Evolutionary conservation across 2,888 invertebrate genomes (phyloP).

Genomic region (Pollenia angustigena): DNA sequence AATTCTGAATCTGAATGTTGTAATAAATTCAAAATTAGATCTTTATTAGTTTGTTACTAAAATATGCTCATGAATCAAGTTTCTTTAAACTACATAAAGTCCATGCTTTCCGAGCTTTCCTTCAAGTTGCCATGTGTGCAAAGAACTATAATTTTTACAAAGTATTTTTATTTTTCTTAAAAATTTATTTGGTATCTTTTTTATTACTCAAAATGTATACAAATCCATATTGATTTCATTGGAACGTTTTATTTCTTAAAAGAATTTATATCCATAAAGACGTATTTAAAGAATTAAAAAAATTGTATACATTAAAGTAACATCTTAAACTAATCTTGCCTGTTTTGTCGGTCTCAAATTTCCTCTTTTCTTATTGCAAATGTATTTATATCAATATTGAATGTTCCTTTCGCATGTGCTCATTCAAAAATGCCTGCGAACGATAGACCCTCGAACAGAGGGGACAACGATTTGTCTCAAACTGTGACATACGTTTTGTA

Average conservation of each 20-base stretch:
- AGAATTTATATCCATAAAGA: not conserved
- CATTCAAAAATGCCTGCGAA: conserved; percentile 83
- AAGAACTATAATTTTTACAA: too few relatives aligned
- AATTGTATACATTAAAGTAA: not conserved
- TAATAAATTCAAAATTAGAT: too few relatives aligned
- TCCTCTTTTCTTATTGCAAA: conserved; percentile 4
- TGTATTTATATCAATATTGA: conserved; percentile 81
- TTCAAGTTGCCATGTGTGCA: too few relatives aligned
- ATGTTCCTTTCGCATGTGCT: conserved; percentile 84
- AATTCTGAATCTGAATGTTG: too few relatives aligned
- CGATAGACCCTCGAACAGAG: conserved; percentile 83
- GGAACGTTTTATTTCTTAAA: not conserved
- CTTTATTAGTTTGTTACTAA: too few relatives aligned
- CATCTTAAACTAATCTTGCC: conserved; percentile 62
- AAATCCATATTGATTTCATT: not conserved
- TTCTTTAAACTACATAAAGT: too few relatives aligned
- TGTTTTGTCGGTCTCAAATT: conserved; percentile 23
- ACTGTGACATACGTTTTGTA: conserved; percentile 78
- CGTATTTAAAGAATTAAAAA: not conserved
- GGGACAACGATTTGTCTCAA: conserved; percentile 83
- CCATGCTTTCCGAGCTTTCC: too few relatives aligned
- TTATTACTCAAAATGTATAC: not conserved
- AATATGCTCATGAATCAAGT: too few relatives aligned
- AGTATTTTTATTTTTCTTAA: not conserved
- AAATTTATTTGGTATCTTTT: conserved; percentile 21